Conservation (phyloP, 2,888 invertebrate species). For the Limnephilus auricula region DNA sequence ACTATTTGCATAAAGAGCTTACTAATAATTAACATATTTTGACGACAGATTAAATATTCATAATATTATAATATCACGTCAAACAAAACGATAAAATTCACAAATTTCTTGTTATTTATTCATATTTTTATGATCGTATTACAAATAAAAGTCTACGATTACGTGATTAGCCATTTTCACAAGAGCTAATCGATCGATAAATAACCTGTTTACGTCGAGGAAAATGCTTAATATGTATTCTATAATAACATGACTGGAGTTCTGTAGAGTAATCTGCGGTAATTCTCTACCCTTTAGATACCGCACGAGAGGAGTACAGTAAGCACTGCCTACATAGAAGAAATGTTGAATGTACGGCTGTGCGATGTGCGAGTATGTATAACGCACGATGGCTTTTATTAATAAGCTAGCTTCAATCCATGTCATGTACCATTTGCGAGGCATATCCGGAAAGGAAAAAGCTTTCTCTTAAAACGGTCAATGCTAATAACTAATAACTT, state of each 20-base stretch:
- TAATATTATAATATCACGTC: not conserved
- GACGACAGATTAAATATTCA: not conserved
- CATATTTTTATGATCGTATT: not conserved
- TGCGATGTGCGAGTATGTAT: not conserved
- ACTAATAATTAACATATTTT: not conserved
- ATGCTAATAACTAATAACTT: not conserved
- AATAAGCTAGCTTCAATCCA: not conserved
- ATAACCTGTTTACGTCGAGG: not conserved
- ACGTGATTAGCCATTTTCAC: too few species aligned
- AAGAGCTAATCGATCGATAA: not conserved
- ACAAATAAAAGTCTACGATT: not conserved
- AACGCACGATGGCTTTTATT: not conserved
- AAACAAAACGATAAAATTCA: not conserved
- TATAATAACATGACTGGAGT: too few species aligned
- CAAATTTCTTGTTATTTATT: not conserved
- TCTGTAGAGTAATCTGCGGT: too few species aligned
- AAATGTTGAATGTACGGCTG: not conserved
- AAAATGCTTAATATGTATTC: not conserved
- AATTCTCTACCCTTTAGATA: too few species aligned
- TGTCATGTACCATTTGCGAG: not conserved
- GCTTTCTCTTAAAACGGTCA: slow-evolving; percentile 2
- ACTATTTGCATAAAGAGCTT: not conserved
- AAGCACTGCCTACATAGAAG: not conserved
- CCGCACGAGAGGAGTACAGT: not conserved
- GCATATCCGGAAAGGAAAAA: not conserved